Conservation (phyloP, 1,140 invertebrate species). For the Neodiprion fabricii region DNA sequence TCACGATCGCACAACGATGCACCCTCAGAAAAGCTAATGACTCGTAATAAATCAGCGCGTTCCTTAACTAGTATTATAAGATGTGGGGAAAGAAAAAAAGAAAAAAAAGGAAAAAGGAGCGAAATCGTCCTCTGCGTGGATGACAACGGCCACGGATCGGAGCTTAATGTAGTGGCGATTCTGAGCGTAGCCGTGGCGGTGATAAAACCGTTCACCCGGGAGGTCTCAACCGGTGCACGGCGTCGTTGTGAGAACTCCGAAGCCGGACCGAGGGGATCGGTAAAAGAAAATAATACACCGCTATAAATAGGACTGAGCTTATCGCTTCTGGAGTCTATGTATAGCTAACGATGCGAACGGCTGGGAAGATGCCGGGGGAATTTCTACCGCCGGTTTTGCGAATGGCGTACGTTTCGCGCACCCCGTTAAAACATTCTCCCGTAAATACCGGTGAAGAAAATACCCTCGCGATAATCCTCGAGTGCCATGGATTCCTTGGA, state of each 20-base stretch:
- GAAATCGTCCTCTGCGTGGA: too few species aligned
- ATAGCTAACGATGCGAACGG: conserved; percentile 19
- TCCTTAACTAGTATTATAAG: too few species aligned
- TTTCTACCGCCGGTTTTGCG: conserved; percentile 47
- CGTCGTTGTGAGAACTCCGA: not conserved
- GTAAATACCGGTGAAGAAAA: not conserved
- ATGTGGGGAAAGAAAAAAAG: too few species aligned
- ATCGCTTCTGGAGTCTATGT: conserved; percentile 31
- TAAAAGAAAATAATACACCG: conserved; percentile 16
- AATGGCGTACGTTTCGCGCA: conserved; percentile 29
- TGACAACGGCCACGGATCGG: too few species aligned
- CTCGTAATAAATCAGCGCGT: too few species aligned
- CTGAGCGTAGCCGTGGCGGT: not conserved
- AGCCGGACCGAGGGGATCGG: not conserved
- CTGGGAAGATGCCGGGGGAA: conserved; percentile 23
- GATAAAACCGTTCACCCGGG: not conserved
- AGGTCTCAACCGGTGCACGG: not conserved
- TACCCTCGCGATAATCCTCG: not conserved
- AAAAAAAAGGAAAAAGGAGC: too few species aligned
- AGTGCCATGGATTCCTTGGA: too few species aligned
- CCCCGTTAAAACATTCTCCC: not conserved
- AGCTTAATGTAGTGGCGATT: too few species aligned
- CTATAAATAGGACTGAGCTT: conserved; percentile 49
- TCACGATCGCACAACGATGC: too few species aligned
- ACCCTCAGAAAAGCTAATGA: too few species aligned